A percentile compares a stretch with the other conserved stretches of the same genome.
These are phyloP conservation scores for Hephaestus fuliginosus DNA, from an alignment of 2,797 vertebrate genomes.

Conservation along the genomic window DNA sequence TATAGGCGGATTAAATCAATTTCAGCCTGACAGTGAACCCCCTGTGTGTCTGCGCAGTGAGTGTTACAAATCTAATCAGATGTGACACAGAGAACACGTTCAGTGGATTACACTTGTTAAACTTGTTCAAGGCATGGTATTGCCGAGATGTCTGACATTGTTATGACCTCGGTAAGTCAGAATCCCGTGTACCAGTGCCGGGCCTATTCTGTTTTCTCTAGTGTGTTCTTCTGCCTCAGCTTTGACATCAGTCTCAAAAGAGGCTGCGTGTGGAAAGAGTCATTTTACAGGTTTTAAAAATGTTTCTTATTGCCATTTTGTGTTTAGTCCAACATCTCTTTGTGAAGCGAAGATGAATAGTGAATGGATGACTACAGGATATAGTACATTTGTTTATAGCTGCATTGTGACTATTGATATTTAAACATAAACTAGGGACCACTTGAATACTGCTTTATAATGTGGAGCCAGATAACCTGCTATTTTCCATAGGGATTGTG, in stretches of 20 bases:
- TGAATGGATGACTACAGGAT: neutral
- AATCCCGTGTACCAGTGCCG: slow-evolving; percentile 9
- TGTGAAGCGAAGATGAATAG: neutral
- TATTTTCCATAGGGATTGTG: slow-evolving; percentile 11
- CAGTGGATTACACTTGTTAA: slow-evolving; percentile 48
- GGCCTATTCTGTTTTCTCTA: neutral
- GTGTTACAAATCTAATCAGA: slow-evolving; percentile 29
- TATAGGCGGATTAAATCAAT: slow-evolving; percentile 41
- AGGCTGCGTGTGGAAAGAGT: neutral
- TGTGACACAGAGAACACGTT: slow-evolving; percentile 18
- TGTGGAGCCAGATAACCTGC: neutral
- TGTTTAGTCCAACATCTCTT: neutral
- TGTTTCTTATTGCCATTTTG: neutral
- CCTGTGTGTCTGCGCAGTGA: slow-evolving; percentile 1
- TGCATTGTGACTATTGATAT: neutral
- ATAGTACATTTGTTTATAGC: neutral
- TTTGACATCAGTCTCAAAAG: neutral
- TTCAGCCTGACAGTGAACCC: slow-evolving; percentile 36
- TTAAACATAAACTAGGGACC: neutral
- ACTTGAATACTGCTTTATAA: neutral
- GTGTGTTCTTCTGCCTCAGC: neutral
- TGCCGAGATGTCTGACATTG: slow-evolving; percentile 25
- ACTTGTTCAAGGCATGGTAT: slow-evolving; percentile 20
- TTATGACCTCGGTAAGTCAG: slow-evolving; percentile 8
- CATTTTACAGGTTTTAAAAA: neutral